Percentiles rank a stretch among this genome's conserved stretches.
Conservation (phyloP, 2,797 vertebrate species). For the Gallinago stenura region DNA sequence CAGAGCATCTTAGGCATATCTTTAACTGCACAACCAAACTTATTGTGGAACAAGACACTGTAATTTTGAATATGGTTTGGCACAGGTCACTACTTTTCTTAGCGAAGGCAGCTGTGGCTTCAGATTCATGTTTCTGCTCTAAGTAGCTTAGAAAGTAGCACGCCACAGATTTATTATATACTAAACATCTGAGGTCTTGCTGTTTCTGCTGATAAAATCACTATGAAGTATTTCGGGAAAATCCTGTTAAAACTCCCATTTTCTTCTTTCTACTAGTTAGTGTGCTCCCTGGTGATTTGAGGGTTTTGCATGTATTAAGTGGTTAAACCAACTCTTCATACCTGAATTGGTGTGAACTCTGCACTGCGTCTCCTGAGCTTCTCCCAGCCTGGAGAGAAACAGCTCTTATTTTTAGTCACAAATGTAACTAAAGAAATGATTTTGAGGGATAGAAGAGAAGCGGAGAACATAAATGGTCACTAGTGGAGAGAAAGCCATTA, state of each 20-base stretch:
- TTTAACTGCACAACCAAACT: not conserved
- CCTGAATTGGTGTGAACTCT: not conserved
- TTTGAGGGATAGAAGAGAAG: not conserved
- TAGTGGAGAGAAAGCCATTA: not conserved
- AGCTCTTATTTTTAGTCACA: not conserved
- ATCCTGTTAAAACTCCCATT: not conserved
- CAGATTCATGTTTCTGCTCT: not conserved
- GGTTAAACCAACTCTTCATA: not conserved
- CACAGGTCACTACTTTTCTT: not conserved
- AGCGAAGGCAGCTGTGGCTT: not conserved
- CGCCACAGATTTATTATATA: not conserved
- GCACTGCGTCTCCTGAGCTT: not conserved
- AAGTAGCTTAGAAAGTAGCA: not conserved
- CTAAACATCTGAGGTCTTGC: not conserved
- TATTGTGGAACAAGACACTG: not conserved
- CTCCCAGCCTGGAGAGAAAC: not conserved
- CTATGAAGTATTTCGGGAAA: not conserved
- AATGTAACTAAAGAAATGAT: not conserved
- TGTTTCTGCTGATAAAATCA: constrained; percentile 1
- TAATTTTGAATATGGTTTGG: not conserved
- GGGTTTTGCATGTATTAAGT: not conserved
- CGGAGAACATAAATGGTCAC: constrained; percentile 10
- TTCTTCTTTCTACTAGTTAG: not conserved
- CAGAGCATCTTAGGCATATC: not conserved
- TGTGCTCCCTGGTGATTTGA: not conserved